Evolutionary conservation across 2,797 vertebrate species (phyloP), one percentile per base, ranked within the genome.

Genomic region (Enteromius thamalakanensis): DNA sequence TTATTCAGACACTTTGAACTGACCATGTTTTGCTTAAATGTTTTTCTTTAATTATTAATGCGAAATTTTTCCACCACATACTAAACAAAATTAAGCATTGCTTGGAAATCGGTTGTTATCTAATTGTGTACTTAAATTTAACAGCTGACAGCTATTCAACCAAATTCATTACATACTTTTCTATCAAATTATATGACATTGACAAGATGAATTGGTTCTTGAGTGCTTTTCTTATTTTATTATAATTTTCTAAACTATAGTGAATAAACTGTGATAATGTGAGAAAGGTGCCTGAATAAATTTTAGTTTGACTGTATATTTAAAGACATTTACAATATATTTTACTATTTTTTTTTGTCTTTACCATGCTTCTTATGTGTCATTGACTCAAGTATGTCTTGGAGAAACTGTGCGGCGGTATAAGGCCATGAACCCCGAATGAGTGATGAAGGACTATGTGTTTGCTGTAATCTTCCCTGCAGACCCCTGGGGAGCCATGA

Each of bases 381-480:
- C 40, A 42, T 26, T 45, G 37, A 29, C n/a, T 42, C 15, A 45
- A 62, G 21, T 45, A 29, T 45, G 53, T 45, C 40, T 62, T 62
- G 40, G 40, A 64, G 23, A 47, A 64, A 32, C 8, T 29, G 76
- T 47, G 64, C 51, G 51, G n/a, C 9, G 51, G n/a, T 6, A 12
- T 32, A 12, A 69, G 62, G 32, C 72, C 26, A 1, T 21, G 47
- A 23, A 55, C 80, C 71, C 47, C 23, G 55, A 51, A 42, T 83
- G 67, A 83, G 29, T 53, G 82, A 83, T 83, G 75, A 71, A 83
- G 53, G 29, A 11, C 15, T 37, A 42, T 79, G 76, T 62, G 76
- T 72, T 76, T 70, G 76, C 65, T 64, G 53, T 83, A 83, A 83
- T 83, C 75, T 78, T 78, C 32, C 19, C 82, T 62, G 42, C 76